Evolutionary conservation across 2,888 invertebrate species (phyloP).

Genomic region (Chloroclysta siterata): DNA sequence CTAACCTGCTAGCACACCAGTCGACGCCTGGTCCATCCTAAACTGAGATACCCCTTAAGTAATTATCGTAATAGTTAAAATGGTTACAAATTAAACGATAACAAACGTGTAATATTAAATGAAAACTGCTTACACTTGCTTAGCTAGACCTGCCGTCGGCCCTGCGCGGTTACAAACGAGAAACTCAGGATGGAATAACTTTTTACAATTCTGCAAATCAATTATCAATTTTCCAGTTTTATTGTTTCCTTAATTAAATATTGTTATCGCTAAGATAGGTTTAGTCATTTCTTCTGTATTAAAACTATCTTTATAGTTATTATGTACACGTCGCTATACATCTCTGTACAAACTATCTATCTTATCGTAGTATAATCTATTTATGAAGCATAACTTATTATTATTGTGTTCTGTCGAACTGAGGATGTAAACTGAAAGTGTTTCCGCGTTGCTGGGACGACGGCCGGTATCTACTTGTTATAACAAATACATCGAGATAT

Average conservation of each 20-base stretch:
- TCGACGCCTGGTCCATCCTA: conserved; percentile 85
- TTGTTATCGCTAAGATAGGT: conserved; percentile 80
- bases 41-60: conserved; percentile 79
- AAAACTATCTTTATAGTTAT: conserved; percentile 73
- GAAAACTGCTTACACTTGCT: conserved; percentile 83
- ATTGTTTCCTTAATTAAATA: conserved; percentile 79
- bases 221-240: conserved; percentile 69
- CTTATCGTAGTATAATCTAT: conserved; percentile 73
- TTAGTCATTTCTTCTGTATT: conserved; percentile 73
- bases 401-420: conserved; percentile 67
- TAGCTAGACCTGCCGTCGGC: conserved; percentile 78
- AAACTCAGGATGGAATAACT: conserved; percentile 77
- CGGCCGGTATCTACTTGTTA: conserved; percentile 80
- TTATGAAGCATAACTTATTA: conserved; percentile 69
- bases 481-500: conserved; percentile 83
- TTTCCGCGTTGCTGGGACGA: conserved; percentile 66
- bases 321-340: conserved; percentile 79
- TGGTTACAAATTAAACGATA: conserved; percentile 83
- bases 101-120: conserved; percentile 83
- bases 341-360: conserved; percentile 81
- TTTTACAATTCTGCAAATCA: conserved; percentile 78
- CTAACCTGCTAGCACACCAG: conserved; percentile 81
- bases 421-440: conserved; percentile 76
- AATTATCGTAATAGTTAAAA: conserved; percentile 82
- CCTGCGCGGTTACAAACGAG: conserved; percentile 65